Base-by-base conservation (phyloP, 2,797 vertebrate genomes). In the Poeciliopsis turneri region DNA sequence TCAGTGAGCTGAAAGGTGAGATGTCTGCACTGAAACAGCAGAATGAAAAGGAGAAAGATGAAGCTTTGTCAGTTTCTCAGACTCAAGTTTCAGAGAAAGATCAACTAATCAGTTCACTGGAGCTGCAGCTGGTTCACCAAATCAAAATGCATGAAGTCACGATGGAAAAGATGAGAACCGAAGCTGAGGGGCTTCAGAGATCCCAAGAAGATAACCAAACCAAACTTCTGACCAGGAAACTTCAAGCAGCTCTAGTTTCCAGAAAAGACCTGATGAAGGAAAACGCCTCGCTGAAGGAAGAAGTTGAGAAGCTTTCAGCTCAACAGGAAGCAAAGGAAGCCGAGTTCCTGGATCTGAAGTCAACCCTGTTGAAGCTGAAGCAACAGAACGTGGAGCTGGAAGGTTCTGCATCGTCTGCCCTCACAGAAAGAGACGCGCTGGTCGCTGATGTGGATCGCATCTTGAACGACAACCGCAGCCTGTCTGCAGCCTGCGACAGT, bases 401-500 rank as follows among this genome's bases (percentile, higher is more conserved):
- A 77, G 86, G 61, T 30, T 66, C 83, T 3, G 72, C 78, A 7
- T 80, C 84, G 1, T 81, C 61, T 0, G 28, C 92, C 30, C 83
- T 69, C 0, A 72, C 85, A 69, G 95, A 97, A 41, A 94, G 93
- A 69, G 92, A 95, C 18, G 82, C 86, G 16, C 94, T 94, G 28
- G 75, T 81, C 74, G 69, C 80, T 0, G 92, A 97, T 71, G 92
- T 95, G 0, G 94, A 96, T 2, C 87, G 89, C 16, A 77, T 97
- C 43, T 83, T 93, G 30, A 91, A 86, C 0, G 97, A 97, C 36
- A 98, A 98, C 0, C 94, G 95, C 80, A 97, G 94, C 87, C 92
- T 98, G 0, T 96, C 94, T 0, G 97, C 96, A 0, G 97, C 97
- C 0, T 98, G 97, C 28, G 97, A 97, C 82, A 98, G 97, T 82